Conservation (phyloP, 2,888 invertebrate species). For the Thumatha senex region DNA sequence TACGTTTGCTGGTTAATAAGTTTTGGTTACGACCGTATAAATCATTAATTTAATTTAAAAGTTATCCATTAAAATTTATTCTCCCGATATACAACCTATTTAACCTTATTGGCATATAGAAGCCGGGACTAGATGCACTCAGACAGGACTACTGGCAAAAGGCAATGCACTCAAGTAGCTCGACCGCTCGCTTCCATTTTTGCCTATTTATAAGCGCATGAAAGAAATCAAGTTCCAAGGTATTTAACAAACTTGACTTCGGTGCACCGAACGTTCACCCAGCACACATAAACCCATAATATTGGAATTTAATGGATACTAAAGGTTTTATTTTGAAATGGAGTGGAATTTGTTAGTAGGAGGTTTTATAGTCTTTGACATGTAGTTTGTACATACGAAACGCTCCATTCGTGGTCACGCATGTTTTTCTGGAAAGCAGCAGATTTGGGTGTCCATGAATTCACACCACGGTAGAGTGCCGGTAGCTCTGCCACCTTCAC, state of each 20-base stretch:
- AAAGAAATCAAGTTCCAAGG: conserved; percentile 29
- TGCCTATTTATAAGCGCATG: conserved; percentile 45
- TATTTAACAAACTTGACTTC: conserved; percentile 27
- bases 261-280: conserved; percentile 17
- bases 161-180: conserved; percentile 51
- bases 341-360: conserved; percentile 50
- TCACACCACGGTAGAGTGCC: conserved; percentile 87
- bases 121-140: conserved; percentile 34
- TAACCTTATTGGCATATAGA: conserved; percentile 28
- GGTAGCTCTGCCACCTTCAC: conserved; percentile 84
- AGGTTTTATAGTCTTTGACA: conserved; percentile 20
- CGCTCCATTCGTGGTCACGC: conserved; percentile 83
- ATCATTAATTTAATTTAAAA: background rate
- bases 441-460: conserved; percentile 90
- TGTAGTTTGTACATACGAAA: conserved; percentile 80
- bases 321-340: conserved; percentile 10
- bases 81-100: background rate
- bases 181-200: conserved; percentile 39
- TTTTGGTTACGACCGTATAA: background rate
- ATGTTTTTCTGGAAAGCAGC: conserved; percentile 81
- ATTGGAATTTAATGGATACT: conserved; percentile 13
- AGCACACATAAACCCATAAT: conserved; percentile 34
- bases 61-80: background rate
- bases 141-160: conserved; percentile 48
- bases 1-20: background rate